Conservation (phyloP, 2,888 invertebrate genomes). For the Sarcophaga rosellei region DNA sequence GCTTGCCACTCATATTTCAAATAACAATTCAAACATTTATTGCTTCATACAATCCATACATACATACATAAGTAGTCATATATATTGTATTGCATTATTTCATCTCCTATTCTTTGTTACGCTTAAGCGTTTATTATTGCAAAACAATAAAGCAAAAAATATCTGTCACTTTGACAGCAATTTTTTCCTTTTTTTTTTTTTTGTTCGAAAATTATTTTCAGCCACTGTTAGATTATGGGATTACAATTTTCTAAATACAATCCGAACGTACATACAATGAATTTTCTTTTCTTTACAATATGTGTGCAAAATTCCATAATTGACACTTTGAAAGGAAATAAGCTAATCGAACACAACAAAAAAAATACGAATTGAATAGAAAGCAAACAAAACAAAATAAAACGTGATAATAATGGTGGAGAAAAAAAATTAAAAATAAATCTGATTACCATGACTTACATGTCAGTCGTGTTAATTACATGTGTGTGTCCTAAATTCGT, state of each 20-base stretch:
- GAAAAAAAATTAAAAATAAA: slow-evolving; percentile 18
- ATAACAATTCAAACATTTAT: background rate
- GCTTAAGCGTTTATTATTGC: slow-evolving; percentile 20
- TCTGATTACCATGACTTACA: slow-evolving; percentile 33
- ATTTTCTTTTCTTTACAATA: slow-evolving; percentile 3
- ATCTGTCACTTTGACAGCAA: slow-evolving; percentile 60
- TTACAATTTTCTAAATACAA: slow-evolving; percentile 52
- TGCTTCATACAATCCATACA: background rate
- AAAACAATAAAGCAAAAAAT: slow-evolving; percentile 37
- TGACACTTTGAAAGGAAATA: slow-evolving; percentile 39
- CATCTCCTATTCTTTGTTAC: background rate
- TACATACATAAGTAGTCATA: slow-evolving; percentile 43
- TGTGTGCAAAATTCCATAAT: slow-evolving; percentile 59
- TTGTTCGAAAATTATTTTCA: slow-evolving; percentile 4
- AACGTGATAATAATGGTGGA: background rate
- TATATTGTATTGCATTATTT: slow-evolving; percentile 4
- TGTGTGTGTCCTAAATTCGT: slow-evolving; percentile 25
- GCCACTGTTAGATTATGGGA: slow-evolving; percentile 63
- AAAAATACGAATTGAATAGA: too few species aligned
- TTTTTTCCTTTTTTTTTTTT: slow-evolving; percentile 11
- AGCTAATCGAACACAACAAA: slow-evolving; percentile 1
- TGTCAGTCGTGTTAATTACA: slow-evolving; percentile 53
- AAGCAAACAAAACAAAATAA: background rate
- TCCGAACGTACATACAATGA: slow-evolving; percentile 16
- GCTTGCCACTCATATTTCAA: too few species aligned